phyloP scores from a whole-genome alignment of 1,140 invertebrate species.

The Notospermus geniculatus region DNA sequence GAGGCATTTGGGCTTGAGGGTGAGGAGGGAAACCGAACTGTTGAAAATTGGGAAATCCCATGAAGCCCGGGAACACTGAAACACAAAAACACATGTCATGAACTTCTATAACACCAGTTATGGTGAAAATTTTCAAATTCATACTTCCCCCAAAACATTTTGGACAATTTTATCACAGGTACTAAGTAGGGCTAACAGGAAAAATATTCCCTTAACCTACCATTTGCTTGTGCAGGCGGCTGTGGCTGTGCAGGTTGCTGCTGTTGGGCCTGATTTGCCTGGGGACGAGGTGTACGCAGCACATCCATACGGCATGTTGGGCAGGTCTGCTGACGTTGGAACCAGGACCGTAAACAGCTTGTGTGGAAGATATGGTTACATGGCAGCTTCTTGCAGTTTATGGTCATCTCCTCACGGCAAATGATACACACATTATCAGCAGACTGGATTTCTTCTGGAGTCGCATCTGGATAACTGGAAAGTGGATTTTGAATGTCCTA shows the following conservation, averaged over 20 bases:
- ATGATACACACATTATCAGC: slow-evolving; percentile 99
- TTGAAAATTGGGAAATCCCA: too few relatives aligned
- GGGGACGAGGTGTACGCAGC: slow-evolving; percentile 61
- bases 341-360: slow-evolving; percentile 97
- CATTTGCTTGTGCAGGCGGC: slow-evolving; percentile 1
- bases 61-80: too few relatives aligned
- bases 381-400: slow-evolving; percentile 82
- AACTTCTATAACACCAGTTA: too few relatives aligned
- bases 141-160: too few relatives aligned
- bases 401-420: slow-evolving; percentile 88
- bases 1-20: too few relatives aligned
- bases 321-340: slow-evolving; percentile 99
- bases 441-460: slow-evolving; percentile 85
- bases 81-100: too few relatives aligned
- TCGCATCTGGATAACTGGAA: slow-evolving; percentile 83
- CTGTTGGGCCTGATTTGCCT: slow-evolving; percentile 21
- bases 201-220: too few relatives aligned
- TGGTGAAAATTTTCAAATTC: too few relatives aligned
- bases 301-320: slow-evolving; percentile 98
- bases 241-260: slow-evolving; percentile 24
- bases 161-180: too few relatives aligned
- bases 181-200: too few relatives aligned
- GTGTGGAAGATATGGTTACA: slow-evolving; percentile 99
- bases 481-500: too few relatives aligned
- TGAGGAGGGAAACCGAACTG: too few relatives aligned